phyloP scores from a whole-genome alignment of 2,797 vertebrate genomes.

The Allobates femoralis region DNA sequence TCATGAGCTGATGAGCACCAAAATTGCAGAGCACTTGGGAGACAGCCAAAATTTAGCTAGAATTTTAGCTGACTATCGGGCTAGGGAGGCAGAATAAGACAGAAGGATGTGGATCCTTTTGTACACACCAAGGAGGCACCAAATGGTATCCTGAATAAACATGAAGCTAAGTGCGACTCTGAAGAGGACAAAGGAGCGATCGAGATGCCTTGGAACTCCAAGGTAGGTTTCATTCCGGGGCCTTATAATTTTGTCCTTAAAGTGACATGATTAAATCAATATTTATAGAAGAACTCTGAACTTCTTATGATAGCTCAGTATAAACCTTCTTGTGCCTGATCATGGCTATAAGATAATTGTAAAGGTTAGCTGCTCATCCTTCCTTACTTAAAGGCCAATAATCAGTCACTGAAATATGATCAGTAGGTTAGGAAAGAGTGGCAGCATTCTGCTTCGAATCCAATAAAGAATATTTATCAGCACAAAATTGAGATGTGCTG shows the following conservation, averaged over 20 bases:
- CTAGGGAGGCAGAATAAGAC: constrained; percentile 89
- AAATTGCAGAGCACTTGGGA: constrained; percentile 86
- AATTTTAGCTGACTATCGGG: constrained; percentile 94
- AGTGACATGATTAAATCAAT: too few relatives aligned
- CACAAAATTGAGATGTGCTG: too few relatives aligned
- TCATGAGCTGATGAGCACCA: constrained; percentile 86
- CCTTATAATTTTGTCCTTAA: background rate
- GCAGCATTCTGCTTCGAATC: too few relatives aligned
- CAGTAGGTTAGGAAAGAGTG: too few relatives aligned
- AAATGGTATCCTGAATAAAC: constrained; percentile 67
- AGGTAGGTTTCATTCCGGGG: constrained; percentile 75
- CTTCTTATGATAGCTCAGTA: too few relatives aligned
- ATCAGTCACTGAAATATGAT: too few relatives aligned
- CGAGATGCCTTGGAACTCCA: constrained; percentile 85
- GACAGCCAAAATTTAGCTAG: constrained; percentile 84
- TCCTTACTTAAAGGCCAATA: too few relatives aligned
- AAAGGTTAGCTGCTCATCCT: too few relatives aligned
- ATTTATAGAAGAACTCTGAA: background rate
- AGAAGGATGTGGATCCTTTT: constrained; percentile 84
- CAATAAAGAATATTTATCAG: too few relatives aligned
- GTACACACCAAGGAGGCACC: constrained; percentile 72
- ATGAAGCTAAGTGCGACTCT: constrained; percentile 78
- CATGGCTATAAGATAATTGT: too few relatives aligned
- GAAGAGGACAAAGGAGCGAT: constrained; percentile 85
- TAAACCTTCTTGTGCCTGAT: too few relatives aligned